phyloP scores from a whole-genome alignment of 2,888 invertebrate genomes.

The Conus canariensis region DNA sequence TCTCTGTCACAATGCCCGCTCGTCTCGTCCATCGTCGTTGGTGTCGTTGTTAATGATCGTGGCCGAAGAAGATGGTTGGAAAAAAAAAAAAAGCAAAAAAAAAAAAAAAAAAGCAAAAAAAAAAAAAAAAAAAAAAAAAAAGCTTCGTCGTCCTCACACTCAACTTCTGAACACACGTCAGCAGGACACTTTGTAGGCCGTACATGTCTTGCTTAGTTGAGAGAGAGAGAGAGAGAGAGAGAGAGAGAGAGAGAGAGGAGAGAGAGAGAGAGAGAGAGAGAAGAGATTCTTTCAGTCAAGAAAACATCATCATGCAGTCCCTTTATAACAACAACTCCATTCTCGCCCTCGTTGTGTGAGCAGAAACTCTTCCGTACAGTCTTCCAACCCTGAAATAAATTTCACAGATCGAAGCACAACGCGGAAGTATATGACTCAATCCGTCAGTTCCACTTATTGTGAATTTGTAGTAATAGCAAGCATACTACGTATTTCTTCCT shows the following conservation, averaged over 20 bases:
- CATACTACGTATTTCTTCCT: no score
- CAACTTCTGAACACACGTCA: neutral
- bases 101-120: no score
- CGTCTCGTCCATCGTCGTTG: neutral
- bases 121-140: neutral
- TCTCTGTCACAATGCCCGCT: neutral
- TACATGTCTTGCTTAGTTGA: neutral
- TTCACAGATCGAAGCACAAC: no score
- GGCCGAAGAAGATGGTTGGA: neutral
- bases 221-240: neutral
- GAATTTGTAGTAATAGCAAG: no score
- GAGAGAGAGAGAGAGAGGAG: slow-evolving; percentile 18
- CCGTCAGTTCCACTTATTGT: no score
- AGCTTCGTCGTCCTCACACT: neutral
- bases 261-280: slow-evolving; percentile 25
- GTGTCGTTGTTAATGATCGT: neutral
- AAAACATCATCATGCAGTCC: no score
- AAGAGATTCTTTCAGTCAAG: neutral
- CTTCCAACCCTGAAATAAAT: no score
- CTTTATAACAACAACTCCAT: no score
- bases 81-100: neutral
- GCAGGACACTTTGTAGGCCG: neutral
- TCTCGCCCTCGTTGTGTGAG: no score
- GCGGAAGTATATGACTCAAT: no score
- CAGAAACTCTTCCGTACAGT: no score